phyloP scores from a whole-genome alignment of 2,888 invertebrate genomes.

The Morpho helenor region DNA sequence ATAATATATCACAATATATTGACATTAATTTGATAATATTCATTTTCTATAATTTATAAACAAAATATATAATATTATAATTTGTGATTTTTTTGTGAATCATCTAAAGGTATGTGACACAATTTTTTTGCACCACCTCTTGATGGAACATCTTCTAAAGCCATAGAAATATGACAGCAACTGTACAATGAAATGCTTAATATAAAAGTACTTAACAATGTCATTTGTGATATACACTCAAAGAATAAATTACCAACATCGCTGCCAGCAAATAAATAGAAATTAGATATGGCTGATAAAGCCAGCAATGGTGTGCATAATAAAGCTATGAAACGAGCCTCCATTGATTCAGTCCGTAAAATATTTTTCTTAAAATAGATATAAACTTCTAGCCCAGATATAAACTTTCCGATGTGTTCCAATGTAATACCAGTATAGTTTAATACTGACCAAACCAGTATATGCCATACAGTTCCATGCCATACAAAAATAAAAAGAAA shows the following conservation, averaged over 20 bases:
- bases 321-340: conserved; percentile 83
- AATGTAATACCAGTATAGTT: conserved; percentile 89
- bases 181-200: conserved; percentile 57
- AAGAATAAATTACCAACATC: conserved; percentile 87
- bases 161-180: conserved; percentile 70
- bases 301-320: conserved; percentile 86
- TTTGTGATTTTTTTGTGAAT: too few species aligned
- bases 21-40: too few species aligned
- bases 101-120: too few species aligned
- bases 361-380: conserved; percentile 54
- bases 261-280: conserved; percentile 90
- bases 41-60: too few species aligned
- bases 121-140: conserved; percentile 37
- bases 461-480: conserved; percentile 90
- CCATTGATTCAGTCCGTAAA: conserved; percentile 59
- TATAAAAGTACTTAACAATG: conserved; percentile 48
- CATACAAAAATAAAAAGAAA: conserved; percentile 93
- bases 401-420: conserved; percentile 81
- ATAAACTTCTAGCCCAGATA: conserved; percentile 69
- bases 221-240: conserved; percentile 70
- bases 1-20: too few species aligned
- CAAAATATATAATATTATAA: too few species aligned
- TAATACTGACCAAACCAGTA: conserved; percentile 92
- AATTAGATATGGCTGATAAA: conserved; percentile 90
- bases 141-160: conserved; percentile 55